Base-by-base conservation (phyloP, 2,888 invertebrate species). In the Julus scandinavius region DNA sequence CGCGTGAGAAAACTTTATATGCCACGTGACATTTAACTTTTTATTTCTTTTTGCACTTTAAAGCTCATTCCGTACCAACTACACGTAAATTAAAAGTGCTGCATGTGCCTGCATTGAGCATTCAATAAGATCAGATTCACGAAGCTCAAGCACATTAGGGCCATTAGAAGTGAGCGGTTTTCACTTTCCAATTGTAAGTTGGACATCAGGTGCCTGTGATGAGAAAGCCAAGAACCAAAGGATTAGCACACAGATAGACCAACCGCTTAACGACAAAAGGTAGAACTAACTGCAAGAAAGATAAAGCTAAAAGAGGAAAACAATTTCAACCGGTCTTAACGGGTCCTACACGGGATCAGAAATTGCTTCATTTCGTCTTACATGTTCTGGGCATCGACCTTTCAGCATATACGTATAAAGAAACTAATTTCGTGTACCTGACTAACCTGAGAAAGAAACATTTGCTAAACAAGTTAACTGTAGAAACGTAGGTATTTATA, bases 381-480 rank as follows among this genome's bases (percentile, higher is more conserved):
- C 63, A n/a, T 63, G n/a, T n/a, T n/a, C 20, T 63, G 63, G 63
- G 63, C 20, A 63, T 63, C 63, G 63, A 63, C 63, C 63, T 63
- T 63, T n/a, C 63, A 17, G 1, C 63, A n/a, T 63, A 63, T 63
- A n/a, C n/a, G n/a, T n/a, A 63, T 29, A 72, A 72, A 72, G 72
- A 72, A 20, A 29, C 72, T 20, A 29, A 20, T 20, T 9, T 72
- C 72, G 20, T 72, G 20, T 72, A n/a, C 72, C 72, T 72, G 9
- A 29, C 54, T 45, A 45, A 72, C 9, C 72, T 9, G 20, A 20
- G 72, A 72, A 20, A 29, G 72, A n/a, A 20, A 20, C 6, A 72
- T 72, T 63, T n/a, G n/a, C 63, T 63, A 6, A 63, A 63, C 63
- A 63, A 17, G 6, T 63, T 63, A 6, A 17, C n/a, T n/a, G 7